Evolutionary conservation across 2,113 vertebrate genomes (phyloP).

Genomic region (Gymnarchus niloticus): DNA sequence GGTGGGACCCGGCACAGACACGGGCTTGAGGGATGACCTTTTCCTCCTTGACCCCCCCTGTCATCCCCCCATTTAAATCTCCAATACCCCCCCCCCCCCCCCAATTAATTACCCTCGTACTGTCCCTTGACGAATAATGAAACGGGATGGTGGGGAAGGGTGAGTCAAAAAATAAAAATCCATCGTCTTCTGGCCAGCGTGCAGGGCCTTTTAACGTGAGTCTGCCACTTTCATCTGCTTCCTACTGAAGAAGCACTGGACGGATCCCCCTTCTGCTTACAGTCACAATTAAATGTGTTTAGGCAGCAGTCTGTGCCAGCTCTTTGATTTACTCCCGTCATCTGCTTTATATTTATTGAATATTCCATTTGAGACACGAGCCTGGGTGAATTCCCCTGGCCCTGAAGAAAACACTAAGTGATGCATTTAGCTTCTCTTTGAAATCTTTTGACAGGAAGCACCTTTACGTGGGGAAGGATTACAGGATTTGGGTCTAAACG

Average conservation of each 20-base stretch:
- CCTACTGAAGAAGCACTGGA: not conserved
- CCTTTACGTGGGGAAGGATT: not conserved
- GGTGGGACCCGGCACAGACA: no score
- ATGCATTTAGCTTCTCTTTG: constrained; percentile 8
- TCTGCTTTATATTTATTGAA: constrained; percentile 1
- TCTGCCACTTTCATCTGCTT: not conserved
- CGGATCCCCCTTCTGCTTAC: not conserved
- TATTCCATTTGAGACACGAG: not conserved
- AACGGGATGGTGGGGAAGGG: not conserved
- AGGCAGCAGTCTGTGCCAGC: not conserved
- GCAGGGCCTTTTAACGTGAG: not conserved
- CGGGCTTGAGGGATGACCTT: not conserved
- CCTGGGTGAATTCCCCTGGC: not conserved
- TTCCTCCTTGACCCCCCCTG: not conserved
- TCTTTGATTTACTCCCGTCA: not conserved
- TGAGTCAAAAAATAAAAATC: not conserved
- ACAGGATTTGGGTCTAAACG: not conserved
- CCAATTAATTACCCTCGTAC: not conserved
- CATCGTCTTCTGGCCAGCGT: not conserved
- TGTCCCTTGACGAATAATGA: not conserved
- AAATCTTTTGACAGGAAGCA: constrained; percentile 1
- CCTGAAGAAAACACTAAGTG: constrained; percentile 5
- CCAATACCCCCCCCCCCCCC: not conserved
- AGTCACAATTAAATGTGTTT: constrained; percentile 4
- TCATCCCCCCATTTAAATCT: not conserved